Conservation (phyloP, 2,797 vertebrate genomes). For the Halcyon smyrnensis region DNA sequence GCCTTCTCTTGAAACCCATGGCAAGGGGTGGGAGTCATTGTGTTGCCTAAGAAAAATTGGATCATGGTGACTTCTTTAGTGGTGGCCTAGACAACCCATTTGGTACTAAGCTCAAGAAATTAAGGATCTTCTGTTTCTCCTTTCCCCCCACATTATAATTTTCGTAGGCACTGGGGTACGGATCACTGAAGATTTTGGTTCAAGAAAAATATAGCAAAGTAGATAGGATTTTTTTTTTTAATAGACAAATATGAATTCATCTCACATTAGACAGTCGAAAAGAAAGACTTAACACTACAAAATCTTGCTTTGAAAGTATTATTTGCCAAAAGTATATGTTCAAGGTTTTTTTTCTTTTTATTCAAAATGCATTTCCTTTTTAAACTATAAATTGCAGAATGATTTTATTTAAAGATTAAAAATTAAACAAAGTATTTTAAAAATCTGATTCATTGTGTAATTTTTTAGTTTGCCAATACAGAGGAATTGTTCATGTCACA, state of each 20-base stretch:
- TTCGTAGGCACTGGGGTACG: not conserved
- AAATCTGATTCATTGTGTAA: not conserved
- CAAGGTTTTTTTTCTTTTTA: not conserved
- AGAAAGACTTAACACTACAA: not conserved
- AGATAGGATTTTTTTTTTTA: not conserved
- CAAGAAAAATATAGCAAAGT: not conserved
- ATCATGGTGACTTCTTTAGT: not conserved
- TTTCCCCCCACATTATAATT: not conserved
- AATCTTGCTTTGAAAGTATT: not conserved
- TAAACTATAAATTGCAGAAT: not conserved
- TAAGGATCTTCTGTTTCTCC: not conserved
- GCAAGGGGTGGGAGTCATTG: not conserved
- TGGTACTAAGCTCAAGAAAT: not conserved
- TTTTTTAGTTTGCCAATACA: not conserved
- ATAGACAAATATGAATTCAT: not conserved
- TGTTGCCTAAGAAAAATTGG: not conserved
- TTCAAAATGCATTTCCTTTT: not conserved
- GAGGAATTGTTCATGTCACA: not conserved
- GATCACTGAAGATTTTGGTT: not conserved
- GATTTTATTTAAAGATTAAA: not conserved
- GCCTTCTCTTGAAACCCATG: not conserved
- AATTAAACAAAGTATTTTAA: not conserved
- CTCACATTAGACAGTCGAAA: not conserved
- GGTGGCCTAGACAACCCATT: not conserved
- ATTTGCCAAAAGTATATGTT: not conserved